Evolutionary conservation across 2,888 invertebrate species (phyloP).

Genomic region (Trichopoda pennipes): DNA sequence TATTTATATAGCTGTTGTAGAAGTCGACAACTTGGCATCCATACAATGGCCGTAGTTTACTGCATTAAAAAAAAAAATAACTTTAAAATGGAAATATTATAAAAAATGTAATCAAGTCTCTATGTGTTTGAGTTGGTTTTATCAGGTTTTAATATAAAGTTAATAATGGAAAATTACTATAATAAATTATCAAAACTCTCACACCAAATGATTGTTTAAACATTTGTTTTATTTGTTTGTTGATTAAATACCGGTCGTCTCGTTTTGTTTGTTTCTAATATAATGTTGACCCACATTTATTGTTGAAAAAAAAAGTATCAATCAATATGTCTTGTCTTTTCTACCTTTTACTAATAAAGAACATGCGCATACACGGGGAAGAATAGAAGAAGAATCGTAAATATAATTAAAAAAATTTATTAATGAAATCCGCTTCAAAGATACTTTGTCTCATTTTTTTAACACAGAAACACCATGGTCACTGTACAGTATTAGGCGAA

Average conservation of each 20-base stretch:
- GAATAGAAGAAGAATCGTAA: no score
- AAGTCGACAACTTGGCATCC: no score
- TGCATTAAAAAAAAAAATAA: no score
- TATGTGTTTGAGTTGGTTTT: neutral
- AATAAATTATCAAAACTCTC: conserved; percentile 46
- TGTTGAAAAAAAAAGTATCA: conserved; percentile 12
- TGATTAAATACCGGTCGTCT: conserved; percentile 7
- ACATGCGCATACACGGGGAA: neutral
- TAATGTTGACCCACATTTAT: conserved; percentile 39
- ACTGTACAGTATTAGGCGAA: no score
- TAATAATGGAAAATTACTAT: neutral
- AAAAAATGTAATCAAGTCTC: no score
- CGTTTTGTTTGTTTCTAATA: neutral
- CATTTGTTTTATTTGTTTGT: conserved; percentile 13
- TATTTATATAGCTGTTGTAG: no score
- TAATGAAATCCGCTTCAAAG: no score
- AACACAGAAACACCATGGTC: no score
- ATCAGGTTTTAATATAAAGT: neutral
- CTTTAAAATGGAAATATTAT: no score
- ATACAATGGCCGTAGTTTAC: no score
- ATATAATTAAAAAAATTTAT: no score
- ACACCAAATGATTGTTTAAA: conserved; percentile 14
- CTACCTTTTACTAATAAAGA: neutral
- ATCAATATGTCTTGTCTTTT: conserved; percentile 2
- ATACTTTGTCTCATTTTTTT: no score